phyloP scores from a whole-genome alignment of 2,113 vertebrate species.

The Larimichthys crocea region DNA sequence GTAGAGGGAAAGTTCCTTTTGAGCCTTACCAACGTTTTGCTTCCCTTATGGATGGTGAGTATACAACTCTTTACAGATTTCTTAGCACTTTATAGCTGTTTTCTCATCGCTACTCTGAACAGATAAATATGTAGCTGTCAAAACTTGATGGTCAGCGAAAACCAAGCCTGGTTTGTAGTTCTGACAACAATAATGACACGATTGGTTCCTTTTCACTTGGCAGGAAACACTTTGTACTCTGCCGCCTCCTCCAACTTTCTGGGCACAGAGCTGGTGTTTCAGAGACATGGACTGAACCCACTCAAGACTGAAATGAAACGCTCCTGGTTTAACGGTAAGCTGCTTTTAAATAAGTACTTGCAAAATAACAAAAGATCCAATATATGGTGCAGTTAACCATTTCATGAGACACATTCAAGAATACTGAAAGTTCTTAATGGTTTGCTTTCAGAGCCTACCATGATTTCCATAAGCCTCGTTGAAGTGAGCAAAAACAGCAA shows the following conservation, averaged over 20 bases:
- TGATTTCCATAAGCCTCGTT: slow-evolving; percentile 15
- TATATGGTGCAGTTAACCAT: not conserved
- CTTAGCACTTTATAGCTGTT: not conserved
- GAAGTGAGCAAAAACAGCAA: slow-evolving; percentile 9
- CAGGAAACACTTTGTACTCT: slow-evolving; percentile 46
- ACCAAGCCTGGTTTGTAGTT: not conserved
- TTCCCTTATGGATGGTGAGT: slow-evolving; percentile 35
- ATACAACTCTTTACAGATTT: not conserved
- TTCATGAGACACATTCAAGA: not conserved
- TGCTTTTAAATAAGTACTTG: not conserved
- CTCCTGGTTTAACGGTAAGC: slow-evolving; percentile 40
- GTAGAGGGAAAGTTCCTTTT: slow-evolving; percentile 36
- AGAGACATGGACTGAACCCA: slow-evolving; percentile 17
- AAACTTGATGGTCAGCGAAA: not conserved
- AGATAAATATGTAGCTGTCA: not conserved
- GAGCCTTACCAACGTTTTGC: slow-evolving; percentile 34
- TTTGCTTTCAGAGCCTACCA: slow-evolving; percentile 43
- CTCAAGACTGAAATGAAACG: slow-evolving; percentile 37
- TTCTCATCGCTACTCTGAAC: not conserved
- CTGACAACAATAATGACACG: not conserved
- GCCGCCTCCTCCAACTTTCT: slow-evolving; percentile 17
- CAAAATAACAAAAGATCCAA: not conserved
- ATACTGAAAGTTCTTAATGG: not conserved
- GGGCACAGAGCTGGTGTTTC: slow-evolving; percentile 31
- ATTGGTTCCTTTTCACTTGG: not conserved